Percentiles rank a stretch among this genome's conserved stretches.
These are phyloP conservation scores for Drepanosiphum platanoidis DNA, from an alignment of 2,888 invertebrate genomes.

Conservation along the genomic window DNA sequence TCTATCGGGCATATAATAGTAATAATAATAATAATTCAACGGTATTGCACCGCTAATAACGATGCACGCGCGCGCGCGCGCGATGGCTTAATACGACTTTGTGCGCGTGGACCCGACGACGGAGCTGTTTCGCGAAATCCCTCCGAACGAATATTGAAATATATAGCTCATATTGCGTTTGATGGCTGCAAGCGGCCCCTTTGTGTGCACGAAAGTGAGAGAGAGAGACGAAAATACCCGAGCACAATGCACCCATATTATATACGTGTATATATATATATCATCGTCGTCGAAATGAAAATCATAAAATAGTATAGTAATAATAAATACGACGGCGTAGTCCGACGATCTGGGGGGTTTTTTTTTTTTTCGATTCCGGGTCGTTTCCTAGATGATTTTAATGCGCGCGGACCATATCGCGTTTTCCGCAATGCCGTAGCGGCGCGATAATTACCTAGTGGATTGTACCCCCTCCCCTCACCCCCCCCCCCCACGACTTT, in stretches of 20 bases:
- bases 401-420: not conserved
- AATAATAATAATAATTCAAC: constrained; percentile 12
- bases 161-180: constrained; percentile 48
- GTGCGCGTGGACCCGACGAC: not conserved
- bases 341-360: not conserved
- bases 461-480: no score
- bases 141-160: constrained; percentile 37
- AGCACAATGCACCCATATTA: constrained; percentile 34
- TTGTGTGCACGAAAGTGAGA: no score
- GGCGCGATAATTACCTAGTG: no score
- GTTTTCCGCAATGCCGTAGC: no score
- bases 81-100: constrained; percentile 15
- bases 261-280: no score
- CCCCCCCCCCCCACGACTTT: no score
- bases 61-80: not conserved
- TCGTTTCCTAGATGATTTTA: constrained; percentile 31
- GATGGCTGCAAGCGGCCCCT: constrained; percentile 7
- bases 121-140: constrained; percentile 3
- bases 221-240: constrained; percentile 7
- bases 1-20: constrained; percentile 22
- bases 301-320: constrained; percentile 24
- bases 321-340: no score
- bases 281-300: constrained; percentile 23
- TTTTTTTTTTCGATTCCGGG: constrained; percentile 17
- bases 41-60: not conserved